These are phyloP conservation scores for Porites lutea DNA, from an alignment of 64 coral and sea anemone species.

Conservation along the genomic window DNA sequence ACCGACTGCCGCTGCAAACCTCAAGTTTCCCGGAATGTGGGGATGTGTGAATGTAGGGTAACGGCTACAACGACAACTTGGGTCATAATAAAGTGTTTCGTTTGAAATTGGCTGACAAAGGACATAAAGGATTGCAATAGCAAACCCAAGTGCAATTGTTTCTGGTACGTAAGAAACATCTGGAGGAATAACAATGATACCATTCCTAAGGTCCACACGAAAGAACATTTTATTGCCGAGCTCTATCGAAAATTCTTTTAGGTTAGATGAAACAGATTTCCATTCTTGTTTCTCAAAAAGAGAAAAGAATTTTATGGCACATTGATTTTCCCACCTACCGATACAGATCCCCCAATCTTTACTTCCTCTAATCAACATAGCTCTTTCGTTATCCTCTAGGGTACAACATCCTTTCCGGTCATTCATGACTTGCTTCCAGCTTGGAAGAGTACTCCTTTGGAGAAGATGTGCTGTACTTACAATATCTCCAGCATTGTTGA, in stretches of 20 bases:
- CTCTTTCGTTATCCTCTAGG: constrained; percentile 46
- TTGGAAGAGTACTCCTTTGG: constrained; percentile 24
- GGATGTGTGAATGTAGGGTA: too few relatives aligned
- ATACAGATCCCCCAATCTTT: constrained; percentile 65
- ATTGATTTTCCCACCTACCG: constrained; percentile 42
- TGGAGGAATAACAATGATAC: constrained; percentile 27
- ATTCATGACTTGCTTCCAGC: neutral
- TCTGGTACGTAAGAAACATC: constrained; percentile 34
- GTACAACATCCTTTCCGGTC: neutral
- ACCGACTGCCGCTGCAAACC: constrained; percentile 14
- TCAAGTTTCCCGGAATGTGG: neutral
- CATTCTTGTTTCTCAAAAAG: constrained; percentile 7
- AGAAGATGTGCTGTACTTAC: constrained; percentile 52
- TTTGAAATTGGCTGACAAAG: constrained; percentile 24
- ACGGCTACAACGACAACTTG: too few relatives aligned
- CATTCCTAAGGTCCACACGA: constrained; percentile 35
- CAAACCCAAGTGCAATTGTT: constrained; percentile 49
- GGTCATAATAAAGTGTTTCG: neutral
- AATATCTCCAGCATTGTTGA: constrained; percentile 38
- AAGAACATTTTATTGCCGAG: neutral
- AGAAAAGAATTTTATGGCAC: constrained; percentile 30
- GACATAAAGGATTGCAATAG: constrained; percentile 46
- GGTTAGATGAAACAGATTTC: neutral
- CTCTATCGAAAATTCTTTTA: constrained; percentile 19
- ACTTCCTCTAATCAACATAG: constrained; percentile 64